These are phyloP conservation scores for Cephus spinipes DNA, from an alignment of 2,888 invertebrate genomes.

Conservation along the genomic window DNA sequence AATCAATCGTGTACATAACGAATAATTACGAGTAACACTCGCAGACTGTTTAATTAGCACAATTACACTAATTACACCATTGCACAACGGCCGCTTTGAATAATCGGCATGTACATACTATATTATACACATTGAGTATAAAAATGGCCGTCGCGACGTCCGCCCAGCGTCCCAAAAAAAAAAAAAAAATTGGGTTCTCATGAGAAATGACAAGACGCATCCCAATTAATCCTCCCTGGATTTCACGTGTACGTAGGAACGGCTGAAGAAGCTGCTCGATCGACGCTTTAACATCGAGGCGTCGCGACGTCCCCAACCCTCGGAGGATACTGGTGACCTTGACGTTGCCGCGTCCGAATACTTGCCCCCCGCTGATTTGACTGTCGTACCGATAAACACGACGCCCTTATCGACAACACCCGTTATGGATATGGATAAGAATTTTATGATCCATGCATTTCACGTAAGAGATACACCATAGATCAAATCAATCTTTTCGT, in stretches of 20 bases:
- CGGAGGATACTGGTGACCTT: conserved; percentile 34
- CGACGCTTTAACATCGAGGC: conserved; percentile 31
- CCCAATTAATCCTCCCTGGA: neutral
- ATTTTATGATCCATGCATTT: conserved; percentile 15
- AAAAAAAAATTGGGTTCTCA: conserved; percentile 12
- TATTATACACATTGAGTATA: neutral
- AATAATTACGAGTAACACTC: neutral
- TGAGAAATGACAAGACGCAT: neutral
- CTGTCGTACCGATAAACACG: conserved; percentile 33
- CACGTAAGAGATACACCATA: conserved; percentile 35
- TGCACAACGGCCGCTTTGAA: neutral
- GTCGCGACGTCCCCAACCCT: conserved; percentile 34
- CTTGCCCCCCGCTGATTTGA: conserved; percentile 33
- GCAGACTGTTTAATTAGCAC: neutral
- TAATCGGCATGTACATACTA: neutral
- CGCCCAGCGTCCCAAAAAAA: neutral
- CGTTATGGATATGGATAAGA: conserved; percentile 23
- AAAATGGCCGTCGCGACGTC: neutral
- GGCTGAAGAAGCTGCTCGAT: conserved; percentile 34
- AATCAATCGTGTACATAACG: neutral
- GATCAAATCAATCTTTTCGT: neutral
- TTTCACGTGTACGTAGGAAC: conserved; percentile 33
- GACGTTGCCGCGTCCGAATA: conserved; percentile 40
- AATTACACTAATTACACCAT: neutral
- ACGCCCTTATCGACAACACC: conserved; percentile 37